phyloP scores from a whole-genome alignment of 2,888 invertebrate genomes.

The Drosophila niveifrons region DNA sequence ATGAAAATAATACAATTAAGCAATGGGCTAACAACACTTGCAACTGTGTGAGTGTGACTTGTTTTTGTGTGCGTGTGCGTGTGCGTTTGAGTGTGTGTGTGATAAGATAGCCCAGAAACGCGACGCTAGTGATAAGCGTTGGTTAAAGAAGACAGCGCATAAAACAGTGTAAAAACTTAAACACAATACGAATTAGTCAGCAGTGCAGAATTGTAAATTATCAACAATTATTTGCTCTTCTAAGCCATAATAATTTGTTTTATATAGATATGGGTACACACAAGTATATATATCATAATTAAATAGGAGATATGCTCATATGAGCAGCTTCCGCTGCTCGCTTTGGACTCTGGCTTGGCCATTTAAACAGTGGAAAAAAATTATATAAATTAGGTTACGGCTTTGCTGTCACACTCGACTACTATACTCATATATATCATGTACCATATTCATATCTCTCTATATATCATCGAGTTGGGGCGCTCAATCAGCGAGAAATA shows the following conservation, averaged over 20 bases:
- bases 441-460: slow-evolving; percentile 5
- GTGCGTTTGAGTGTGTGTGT: slow-evolving; percentile 7
- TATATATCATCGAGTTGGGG: slow-evolving; percentile 1
- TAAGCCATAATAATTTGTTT: slow-evolving; percentile 2
- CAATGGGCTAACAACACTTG: slow-evolving; percentile 1
- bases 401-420: slow-evolving; percentile 23
- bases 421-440: slow-evolving; percentile 4
- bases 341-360: slow-evolving; percentile 23
- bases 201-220: slow-evolving; percentile 25
- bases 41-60: not conserved
- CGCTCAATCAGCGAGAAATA: slow-evolving; percentile 30
- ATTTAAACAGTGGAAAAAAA: slow-evolving; percentile 54
- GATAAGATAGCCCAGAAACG: slow-evolving; percentile 54
- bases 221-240: slow-evolving; percentile 7
- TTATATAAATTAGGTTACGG: slow-evolving; percentile 64
- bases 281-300: slow-evolving; percentile 8
- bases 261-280: not conserved
- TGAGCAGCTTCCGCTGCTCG: slow-evolving; percentile 70
- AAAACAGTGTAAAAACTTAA: slow-evolving; percentile 19
- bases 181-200: slow-evolving; percentile 42
- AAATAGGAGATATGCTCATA: slow-evolving; percentile 71
- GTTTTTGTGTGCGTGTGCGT: not conserved
- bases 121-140: slow-evolving; percentile 42
- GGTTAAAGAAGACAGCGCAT: slow-evolving; percentile 29
- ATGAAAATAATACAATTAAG: slow-evolving; percentile 9